Percentiles rank a stretch among this genome's conserved stretches.
These are phyloP conservation scores for Sparidentex hasta DNA, from an alignment of 2,797 vertebrate species.

Conservation along the genomic window DNA sequence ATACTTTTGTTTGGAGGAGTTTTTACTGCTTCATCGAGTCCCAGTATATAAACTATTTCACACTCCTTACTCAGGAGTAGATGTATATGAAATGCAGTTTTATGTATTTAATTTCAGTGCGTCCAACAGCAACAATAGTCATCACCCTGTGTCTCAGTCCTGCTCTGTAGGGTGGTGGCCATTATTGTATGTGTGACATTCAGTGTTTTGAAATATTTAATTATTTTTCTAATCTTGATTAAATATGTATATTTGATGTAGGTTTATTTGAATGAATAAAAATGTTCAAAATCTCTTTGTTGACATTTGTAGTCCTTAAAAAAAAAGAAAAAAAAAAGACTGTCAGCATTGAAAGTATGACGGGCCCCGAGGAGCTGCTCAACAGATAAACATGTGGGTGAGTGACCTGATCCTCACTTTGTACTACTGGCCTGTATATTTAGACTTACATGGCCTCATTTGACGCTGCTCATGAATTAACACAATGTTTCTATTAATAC, in stretches of 20 bases:
- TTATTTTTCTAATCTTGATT: slow-evolving; percentile 82
- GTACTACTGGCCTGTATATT: neutral
- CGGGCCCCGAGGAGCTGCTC: neutral
- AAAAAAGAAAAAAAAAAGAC: no score
- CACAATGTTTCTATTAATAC: neutral
- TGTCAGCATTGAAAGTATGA: neutral
- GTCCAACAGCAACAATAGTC: slow-evolving; percentile 54
- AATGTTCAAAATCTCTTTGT: slow-evolving; percentile 17
- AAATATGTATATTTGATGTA: slow-evolving; percentile 81
- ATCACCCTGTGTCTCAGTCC: slow-evolving; percentile 54
- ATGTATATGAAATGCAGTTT: slow-evolving; percentile 76
- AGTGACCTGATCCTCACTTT: neutral
- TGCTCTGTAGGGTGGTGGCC: slow-evolving; percentile 60
- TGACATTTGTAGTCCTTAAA: neutral
- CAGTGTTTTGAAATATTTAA: slow-evolving; percentile 75
- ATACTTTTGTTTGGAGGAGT: slow-evolving; percentile 42
- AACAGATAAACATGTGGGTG: neutral
- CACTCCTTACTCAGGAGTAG: slow-evolving; percentile 49
- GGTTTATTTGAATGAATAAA: slow-evolving; percentile 82
- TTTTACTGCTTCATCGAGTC: slow-evolving; percentile 55
- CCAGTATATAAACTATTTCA: slow-evolving; percentile 43
- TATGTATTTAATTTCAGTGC: slow-evolving; percentile 76
- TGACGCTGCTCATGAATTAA: slow-evolving; percentile 1
- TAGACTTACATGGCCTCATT: neutral
- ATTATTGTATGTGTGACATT: slow-evolving; percentile 62